Evolutionary conservation across 1,140 invertebrate genomes (phyloP).

Genomic region (Scaptomyza montana): DNA sequence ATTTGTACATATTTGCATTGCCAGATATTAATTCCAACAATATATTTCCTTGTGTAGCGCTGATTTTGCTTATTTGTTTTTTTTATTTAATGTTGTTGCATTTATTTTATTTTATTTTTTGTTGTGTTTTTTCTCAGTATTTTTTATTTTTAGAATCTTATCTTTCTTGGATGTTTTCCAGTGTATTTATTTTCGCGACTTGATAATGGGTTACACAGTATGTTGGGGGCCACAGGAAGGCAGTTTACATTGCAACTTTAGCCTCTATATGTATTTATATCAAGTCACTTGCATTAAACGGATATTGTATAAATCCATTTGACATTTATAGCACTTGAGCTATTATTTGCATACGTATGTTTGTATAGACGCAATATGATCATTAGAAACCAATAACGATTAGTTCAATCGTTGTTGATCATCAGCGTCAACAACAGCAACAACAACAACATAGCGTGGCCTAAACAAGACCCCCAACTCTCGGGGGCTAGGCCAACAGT

Average conservation of each 20-base stretch:
- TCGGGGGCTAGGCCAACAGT: slow-evolving; percentile 32
- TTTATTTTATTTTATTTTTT: slow-evolving; percentile 20
- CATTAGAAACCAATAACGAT: not conserved
- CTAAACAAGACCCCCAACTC: slow-evolving; percentile 1
- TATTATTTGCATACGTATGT: not conserved
- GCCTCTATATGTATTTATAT: not conserved
- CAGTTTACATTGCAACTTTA: not conserved
- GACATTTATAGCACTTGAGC: not conserved
- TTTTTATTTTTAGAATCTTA: slow-evolving; percentile 31
- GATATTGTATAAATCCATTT: not conserved
- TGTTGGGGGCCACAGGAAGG: slow-evolving; percentile 13
- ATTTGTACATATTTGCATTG: slow-evolving; percentile 21
- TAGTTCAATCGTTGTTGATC: slow-evolving; percentile 1
- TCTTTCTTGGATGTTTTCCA: not conserved
- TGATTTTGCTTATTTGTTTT: slow-evolving; percentile 26
- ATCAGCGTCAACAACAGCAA: not conserved
- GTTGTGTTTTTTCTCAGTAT: slow-evolving; percentile 6
- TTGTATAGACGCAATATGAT: not conserved
- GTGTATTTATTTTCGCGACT: slow-evolving; percentile 1
- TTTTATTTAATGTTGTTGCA: slow-evolving; percentile 7
- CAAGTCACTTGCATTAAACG: slow-evolving; percentile 1
- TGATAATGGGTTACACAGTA: slow-evolving; percentile 14
- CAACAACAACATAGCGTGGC: slow-evolving; percentile 1
- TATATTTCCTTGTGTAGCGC: slow-evolving; percentile 18
- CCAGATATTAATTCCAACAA: slow-evolving; percentile 24